Conservation (phyloP, 2,888 invertebrate genomes). For the Himalopsyche tibetana region DNA sequence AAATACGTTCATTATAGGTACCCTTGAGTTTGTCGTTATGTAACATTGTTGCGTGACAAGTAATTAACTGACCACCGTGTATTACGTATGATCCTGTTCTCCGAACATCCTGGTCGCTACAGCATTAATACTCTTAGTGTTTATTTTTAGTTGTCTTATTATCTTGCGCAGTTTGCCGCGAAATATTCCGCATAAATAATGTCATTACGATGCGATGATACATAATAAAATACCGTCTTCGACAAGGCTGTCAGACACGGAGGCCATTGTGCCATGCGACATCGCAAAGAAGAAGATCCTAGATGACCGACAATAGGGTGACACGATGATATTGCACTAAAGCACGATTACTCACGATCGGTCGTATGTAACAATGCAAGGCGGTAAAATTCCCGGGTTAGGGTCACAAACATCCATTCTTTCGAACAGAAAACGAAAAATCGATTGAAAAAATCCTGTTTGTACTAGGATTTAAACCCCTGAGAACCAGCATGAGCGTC, state of each 20-base stretch:
- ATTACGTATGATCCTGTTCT: not conserved
- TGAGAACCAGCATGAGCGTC: too few species aligned
- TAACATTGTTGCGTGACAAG: not conserved
- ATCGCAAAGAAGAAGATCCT: not conserved
- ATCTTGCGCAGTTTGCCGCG: not conserved
- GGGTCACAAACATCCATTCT: too few species aligned
- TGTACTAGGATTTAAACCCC: too few species aligned
- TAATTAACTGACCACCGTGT: constrained; percentile 45
- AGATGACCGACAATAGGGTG: not conserved
- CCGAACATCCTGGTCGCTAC: constrained; percentile 45
- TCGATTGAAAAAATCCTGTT: too few species aligned
- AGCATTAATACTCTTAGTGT: constrained; percentile 30
- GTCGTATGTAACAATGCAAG: not conserved
- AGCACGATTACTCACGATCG: not conserved
- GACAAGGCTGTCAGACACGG: not conserved
- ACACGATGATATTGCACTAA: not conserved
- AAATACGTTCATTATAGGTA: too few species aligned
- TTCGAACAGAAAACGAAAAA: too few species aligned
- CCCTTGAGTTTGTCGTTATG: too few species aligned
- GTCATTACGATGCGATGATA: constrained; percentile 5
- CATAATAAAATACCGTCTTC: not conserved
- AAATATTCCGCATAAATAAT: constrained; percentile 40
- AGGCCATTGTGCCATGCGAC: not conserved
- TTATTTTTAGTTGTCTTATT: constrained; percentile 43
- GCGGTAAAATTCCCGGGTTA: too few species aligned